A percentile compares a stretch with the other conserved stretches of the same genome.
phyloP scores from a whole-genome alignment of 2,888 invertebrate species.

The Drosophila testacea region DNA sequence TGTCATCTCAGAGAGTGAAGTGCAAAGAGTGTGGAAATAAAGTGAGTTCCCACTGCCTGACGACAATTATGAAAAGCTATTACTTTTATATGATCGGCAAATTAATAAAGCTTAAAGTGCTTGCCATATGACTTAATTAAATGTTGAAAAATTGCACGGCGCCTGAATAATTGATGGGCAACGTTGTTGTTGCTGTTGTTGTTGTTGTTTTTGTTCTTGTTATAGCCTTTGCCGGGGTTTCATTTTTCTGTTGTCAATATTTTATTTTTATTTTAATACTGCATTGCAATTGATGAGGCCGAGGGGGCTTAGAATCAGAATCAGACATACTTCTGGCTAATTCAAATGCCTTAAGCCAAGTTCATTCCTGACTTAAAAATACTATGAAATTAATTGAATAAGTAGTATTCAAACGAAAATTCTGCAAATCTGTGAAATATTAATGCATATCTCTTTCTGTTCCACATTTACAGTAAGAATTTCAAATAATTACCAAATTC shows the following conservation, averaged over 20 bases:
- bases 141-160: conserved; percentile 68
- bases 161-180: conserved; percentile 61
- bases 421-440: no score
- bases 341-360: conserved; percentile 4
- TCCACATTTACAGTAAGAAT: no score
- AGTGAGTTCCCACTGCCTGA: conserved; percentile 38
- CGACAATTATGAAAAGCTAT: conserved; percentile 54
- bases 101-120: conserved; percentile 75
- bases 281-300: conserved; percentile 35
- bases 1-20: conserved; percentile 49
- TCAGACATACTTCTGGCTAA: conserved; percentile 11
- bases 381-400: no score
- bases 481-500: no score
- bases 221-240: not conserved
- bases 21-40: conserved; percentile 14
- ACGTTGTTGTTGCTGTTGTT: not conserved
- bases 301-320: conserved; percentile 17
- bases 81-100: conserved; percentile 66
- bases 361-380: no score
- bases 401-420: no score
- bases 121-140: conserved; percentile 73
- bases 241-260: not conserved
- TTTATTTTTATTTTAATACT: conserved; percentile 2
- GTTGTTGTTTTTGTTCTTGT: conserved; percentile 5
- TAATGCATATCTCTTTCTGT: no score